A percentile compares a stretch with the other conserved stretches of the same genome.
Evolutionary conservation across 2,113 vertebrate genomes (phyloP).

Genomic region (Pleuronectes platessa): DNA sequence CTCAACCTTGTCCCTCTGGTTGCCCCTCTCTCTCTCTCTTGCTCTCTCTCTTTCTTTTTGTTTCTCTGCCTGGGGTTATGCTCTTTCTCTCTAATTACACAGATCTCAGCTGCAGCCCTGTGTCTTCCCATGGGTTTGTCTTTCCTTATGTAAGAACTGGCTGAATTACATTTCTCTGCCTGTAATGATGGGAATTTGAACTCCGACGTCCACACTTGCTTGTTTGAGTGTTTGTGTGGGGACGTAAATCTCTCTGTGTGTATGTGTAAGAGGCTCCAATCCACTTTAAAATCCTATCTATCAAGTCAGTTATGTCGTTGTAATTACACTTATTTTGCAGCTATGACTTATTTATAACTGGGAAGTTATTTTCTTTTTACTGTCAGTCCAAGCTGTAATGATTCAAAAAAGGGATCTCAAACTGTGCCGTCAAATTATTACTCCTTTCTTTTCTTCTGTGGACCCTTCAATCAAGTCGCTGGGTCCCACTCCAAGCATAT

Average conservation of each 20-base stretch:
- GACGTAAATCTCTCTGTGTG: background rate
- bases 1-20: slow-evolving; percentile 64
- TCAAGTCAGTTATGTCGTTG: slow-evolving; percentile 9
- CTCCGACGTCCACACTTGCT: slow-evolving; percentile 23
- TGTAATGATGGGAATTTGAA: slow-evolving; percentile 41
- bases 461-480: slow-evolving; percentile 47
- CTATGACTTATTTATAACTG: slow-evolving; percentile 2
- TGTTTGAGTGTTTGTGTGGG: slow-evolving; percentile 25
- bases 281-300: slow-evolving; percentile 9
- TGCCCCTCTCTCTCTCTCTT: slow-evolving; percentile 7
- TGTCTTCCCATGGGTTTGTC: slow-evolving; percentile 63
- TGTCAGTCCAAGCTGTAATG: slow-evolving; percentile 19
- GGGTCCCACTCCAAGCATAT: slow-evolving; percentile 47
- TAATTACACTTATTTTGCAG: slow-evolving; percentile 28
- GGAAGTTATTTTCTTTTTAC: slow-evolving; percentile 2
- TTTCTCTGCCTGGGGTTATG: slow-evolving; percentile 38
- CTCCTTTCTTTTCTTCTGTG: slow-evolving; percentile 33
- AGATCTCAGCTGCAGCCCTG: slow-evolving; percentile 47
- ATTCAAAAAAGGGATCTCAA: slow-evolving; percentile 26
- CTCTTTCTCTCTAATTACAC: slow-evolving; percentile 48
- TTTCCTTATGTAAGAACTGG: slow-evolving; percentile 58
- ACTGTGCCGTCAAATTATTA: slow-evolving; percentile 46
- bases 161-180: slow-evolving; percentile 26
- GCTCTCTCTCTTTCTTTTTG: slow-evolving; percentile 24
- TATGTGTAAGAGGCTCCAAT: background rate